Conservation (phyloP, 2,888 invertebrate genomes). For the Papilio protenor region DNA sequence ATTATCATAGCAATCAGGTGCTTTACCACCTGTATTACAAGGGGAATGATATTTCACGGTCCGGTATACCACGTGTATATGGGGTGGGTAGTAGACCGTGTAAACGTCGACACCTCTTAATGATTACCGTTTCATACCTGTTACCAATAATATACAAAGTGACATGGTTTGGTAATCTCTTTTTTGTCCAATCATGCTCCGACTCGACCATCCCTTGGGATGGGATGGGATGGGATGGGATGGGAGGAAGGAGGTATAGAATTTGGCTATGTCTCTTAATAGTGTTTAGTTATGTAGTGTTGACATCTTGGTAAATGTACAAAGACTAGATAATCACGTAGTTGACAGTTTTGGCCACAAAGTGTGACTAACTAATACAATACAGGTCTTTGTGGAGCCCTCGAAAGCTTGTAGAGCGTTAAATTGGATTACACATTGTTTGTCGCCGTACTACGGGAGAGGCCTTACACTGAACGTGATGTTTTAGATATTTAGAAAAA, state of each 20-base stretch:
- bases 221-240: too few species aligned
- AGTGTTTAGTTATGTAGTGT: not conserved
- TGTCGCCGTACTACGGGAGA: constrained; percentile 50
- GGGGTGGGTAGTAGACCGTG: constrained; percentile 53
- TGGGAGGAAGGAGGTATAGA: too few species aligned
- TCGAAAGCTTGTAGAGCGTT: constrained; percentile 58
- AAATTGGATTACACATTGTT: constrained; percentile 65
- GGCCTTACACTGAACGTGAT: constrained; percentile 58
- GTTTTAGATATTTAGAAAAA: constrained; percentile 20
- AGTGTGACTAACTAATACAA: constrained; percentile 49
- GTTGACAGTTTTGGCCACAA: constrained; percentile 42
- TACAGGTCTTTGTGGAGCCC: constrained; percentile 44
- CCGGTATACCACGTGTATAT: constrained; percentile 57
- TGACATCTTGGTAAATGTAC: constrained; percentile 10
- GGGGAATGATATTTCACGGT: constrained; percentile 45
- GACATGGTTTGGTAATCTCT: too few species aligned
- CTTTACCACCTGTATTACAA: constrained; percentile 24
- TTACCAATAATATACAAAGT: not conserved
- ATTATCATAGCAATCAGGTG: constrained; percentile 32
- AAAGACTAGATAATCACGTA: constrained; percentile 41
- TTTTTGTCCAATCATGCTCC: too few species aligned
- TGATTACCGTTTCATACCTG: constrained; percentile 3
- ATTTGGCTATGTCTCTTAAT: too few species aligned
- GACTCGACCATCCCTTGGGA: too few species aligned
- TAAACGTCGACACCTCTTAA: constrained; percentile 46